These are phyloP conservation scores for Ctenochaetus hawaiiensis DNA, from an alignment of 2,797 vertebrate genomes.

Conservation along the genomic window DNA sequence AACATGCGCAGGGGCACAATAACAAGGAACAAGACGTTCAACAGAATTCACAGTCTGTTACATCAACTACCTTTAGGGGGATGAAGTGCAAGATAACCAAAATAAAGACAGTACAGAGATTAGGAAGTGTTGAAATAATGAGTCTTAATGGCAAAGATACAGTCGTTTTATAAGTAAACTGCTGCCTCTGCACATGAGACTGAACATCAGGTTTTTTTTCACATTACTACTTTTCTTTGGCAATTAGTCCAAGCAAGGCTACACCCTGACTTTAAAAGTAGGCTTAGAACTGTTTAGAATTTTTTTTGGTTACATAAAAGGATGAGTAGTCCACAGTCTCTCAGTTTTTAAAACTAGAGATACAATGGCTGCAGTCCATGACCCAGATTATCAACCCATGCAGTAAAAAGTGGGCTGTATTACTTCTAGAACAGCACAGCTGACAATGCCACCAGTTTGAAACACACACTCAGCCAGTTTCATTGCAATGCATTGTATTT, in stretches of 20 bases:
- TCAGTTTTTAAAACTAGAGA: slow-evolving; percentile 8
- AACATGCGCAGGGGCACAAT: slow-evolving; percentile 18
- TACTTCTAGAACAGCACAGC: slow-evolving; percentile 45
- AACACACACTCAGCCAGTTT: slow-evolving; percentile 11
- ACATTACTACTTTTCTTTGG: neutral
- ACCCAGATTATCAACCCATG: slow-evolving; percentile 57
- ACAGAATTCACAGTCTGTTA: slow-evolving; percentile 30
- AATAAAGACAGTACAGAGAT: neutral
- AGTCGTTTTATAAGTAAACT: neutral
- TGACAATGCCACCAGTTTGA: slow-evolving; percentile 13
- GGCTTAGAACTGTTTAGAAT: neutral
- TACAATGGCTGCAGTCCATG: slow-evolving; percentile 22
- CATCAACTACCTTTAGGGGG: slow-evolving; percentile 18
- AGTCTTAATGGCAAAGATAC: neutral
- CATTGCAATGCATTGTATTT: neutral
- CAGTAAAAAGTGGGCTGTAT: slow-evolving; percentile 49
- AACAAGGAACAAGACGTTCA: slow-evolving; percentile 5
- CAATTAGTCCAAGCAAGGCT: neutral
- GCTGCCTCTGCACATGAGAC: neutral
- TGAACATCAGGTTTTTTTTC: neutral
- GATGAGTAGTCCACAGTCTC: neutral
- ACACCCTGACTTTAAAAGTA: slow-evolving; percentile 11
- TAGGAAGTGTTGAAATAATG: neutral
- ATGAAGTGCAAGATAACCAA: slow-evolving; percentile 17
- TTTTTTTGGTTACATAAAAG: slow-evolving; percentile 3